These are phyloP conservation scores for Zaprionus lachaisei DNA, from an alignment of 1,140 invertebrate genomes.

Conservation along the genomic window DNA sequence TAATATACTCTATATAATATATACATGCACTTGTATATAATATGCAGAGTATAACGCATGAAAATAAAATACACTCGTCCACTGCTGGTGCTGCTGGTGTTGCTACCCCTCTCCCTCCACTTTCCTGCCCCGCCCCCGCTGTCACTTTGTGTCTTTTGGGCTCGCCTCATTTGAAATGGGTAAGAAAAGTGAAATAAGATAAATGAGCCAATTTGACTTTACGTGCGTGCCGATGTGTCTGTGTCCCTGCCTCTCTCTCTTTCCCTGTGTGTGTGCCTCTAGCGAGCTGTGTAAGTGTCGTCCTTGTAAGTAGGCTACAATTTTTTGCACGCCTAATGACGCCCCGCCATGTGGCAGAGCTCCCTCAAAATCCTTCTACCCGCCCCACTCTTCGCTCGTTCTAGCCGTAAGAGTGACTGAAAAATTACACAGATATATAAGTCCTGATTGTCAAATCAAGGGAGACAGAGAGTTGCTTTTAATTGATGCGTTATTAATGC, in stretches of 20 bases:
- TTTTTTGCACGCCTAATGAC: slow-evolving; percentile 18
- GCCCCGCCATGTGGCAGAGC: not conserved
- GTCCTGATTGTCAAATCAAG: not conserved
- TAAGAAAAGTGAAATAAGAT: slow-evolving; percentile 72
- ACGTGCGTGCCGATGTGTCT: slow-evolving; percentile 43
- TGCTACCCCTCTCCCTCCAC: not conserved
- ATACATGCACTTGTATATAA: slow-evolving; percentile 1
- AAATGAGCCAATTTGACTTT: slow-evolving; percentile 76
- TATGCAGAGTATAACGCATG: slow-evolving; percentile 9
- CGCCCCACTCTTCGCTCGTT: too few species aligned
- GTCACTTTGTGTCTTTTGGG: slow-evolving; percentile 4
- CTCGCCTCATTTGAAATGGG: slow-evolving; percentile 37
- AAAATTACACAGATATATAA: not conserved
- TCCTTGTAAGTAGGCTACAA: slow-evolving; percentile 21
- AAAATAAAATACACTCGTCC: slow-evolving; percentile 26
- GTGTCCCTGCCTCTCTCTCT: not conserved
- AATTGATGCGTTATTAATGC: slow-evolving; percentile 4
- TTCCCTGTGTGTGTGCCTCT: slow-evolving; percentile 5
- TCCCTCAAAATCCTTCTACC: not conserved
- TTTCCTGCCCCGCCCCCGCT: not conserved
- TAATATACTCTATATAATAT: slow-evolving; percentile 5
- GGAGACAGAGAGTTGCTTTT: not conserved
- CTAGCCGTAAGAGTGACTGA: not conserved
- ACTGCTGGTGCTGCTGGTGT: slow-evolving; percentile 1
- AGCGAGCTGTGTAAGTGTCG: slow-evolving; percentile 5